Base-by-base conservation (phyloP, 2,797 vertebrate genomes). In the Labroides dimidiatus region DNA sequence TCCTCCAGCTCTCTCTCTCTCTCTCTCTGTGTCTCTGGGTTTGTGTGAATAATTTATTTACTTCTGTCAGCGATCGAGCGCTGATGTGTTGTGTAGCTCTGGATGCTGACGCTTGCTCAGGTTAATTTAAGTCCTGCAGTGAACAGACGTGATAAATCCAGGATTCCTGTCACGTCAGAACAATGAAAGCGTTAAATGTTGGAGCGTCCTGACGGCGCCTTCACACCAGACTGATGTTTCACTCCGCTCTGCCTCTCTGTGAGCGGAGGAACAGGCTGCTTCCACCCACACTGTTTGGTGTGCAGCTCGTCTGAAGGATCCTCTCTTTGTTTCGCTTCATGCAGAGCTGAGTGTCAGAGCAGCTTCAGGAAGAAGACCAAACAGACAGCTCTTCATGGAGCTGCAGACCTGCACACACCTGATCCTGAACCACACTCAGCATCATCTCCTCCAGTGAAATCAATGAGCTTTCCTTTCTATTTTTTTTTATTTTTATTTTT, bases 41-140 rank as follows among this genome's bases (percentile, higher is more conserved):
- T 75, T 73, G 57, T 69, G 76, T 90, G 82, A 92, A 93, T 91
- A 89, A 92, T 93, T 91, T 89, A 93, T 93, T 91, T 91, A 84
- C 84, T 66, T 69, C 30, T 91, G 84, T 88, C 84, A 80, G 73
- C 77, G 75, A 88, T 77, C 57, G 78, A 89, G 80, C n/a, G 10
- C 24, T 33, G 57, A 84, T 78, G 67, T 86, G 75, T 65, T 78
- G 75, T 61, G 57, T 57, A 72, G 68, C 69, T 67, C 39, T 21
- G 58, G 55, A 69, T 69, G 13, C 52, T 68, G 77, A 73, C 41
- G 81, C 71, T 67, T 48, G 64, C 59, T 75, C 80, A 80, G 72
- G 77, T 86, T 83, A 77, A 82, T 81, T 80, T 76, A 74, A 66
- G 84, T 75, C 56, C 61, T 51, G 64, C 54, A 86, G 60, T 83